A percentile compares a stretch with the other conserved stretches of the same genome.
Evolutionary conservation across 2,113 vertebrate species (phyloP).

Genomic region (Hippocampus barbouri): DNA sequence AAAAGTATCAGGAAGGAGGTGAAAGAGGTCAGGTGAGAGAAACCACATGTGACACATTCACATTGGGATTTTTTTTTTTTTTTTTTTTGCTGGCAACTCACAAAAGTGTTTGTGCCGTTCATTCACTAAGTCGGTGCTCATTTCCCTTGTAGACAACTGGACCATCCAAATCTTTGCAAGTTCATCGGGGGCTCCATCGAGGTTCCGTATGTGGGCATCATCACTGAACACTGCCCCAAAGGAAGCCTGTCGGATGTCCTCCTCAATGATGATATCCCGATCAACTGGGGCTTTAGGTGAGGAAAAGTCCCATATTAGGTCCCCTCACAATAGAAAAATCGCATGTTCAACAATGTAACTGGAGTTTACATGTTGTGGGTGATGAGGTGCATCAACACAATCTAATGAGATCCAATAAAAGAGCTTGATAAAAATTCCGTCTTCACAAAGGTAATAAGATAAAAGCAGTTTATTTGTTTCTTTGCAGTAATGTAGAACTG

Average conservation of each 20-base stretch:
- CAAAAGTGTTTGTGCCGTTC: background rate
- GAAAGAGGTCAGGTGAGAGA: constrained; percentile 72
- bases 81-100: no score
- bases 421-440: no score
- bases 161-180: constrained; percentile 76
- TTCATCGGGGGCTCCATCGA: constrained; percentile 75
- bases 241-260: constrained; percentile 74
- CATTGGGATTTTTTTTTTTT: background rate
- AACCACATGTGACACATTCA: no score
- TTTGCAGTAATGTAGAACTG: no score
- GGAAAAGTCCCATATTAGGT: background rate
- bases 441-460: no score
- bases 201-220: constrained; percentile 66
- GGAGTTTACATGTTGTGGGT: no score
- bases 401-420: no score
- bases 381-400: no score
- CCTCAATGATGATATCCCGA: constrained; percentile 71
- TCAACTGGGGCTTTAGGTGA: constrained; percentile 77
- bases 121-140: no score
- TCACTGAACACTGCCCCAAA: constrained; percentile 76
- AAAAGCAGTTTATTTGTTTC: no score
- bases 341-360: background rate
- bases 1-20: constrained; percentile 75
- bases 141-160: constrained; percentile 60
- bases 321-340: background rate